A percentile compares a stretch with the other conserved stretches of the same genome.
These are phyloP conservation scores for Amblyteles armatorius DNA, from an alignment of 2,888 invertebrate genomes.

Conservation along the genomic window DNA sequence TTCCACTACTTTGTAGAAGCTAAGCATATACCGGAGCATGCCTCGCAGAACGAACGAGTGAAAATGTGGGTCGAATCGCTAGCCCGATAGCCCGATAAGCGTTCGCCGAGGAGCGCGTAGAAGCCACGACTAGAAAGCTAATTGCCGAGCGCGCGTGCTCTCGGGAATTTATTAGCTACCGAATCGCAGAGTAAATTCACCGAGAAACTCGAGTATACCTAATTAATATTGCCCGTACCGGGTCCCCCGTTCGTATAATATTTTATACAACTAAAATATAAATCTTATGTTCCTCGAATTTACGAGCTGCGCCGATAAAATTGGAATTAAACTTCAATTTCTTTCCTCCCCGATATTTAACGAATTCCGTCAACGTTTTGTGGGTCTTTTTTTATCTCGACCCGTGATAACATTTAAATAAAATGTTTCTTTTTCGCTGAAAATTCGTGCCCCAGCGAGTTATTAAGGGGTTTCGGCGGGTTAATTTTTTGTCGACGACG, in stretches of 20 bases:
- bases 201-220: constrained; percentile 19
- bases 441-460: background rate
- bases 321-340: constrained; percentile 14
- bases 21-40: constrained; percentile 21
- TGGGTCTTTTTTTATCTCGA: background rate
- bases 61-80: constrained; percentile 65
- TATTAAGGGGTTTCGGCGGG: background rate
- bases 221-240: constrained; percentile 54
- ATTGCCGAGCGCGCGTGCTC: constrained; percentile 57
- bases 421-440: background rate
- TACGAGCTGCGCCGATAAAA: background rate
- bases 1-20: constrained; percentile 18
- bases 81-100: constrained; percentile 59
- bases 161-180: constrained; percentile 55
- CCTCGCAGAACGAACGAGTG: constrained; percentile 55
- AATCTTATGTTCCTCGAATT: constrained; percentile 3
- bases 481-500: background rate
- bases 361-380: background rate
- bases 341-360: background rate
- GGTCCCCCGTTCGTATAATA: constrained; percentile 27
- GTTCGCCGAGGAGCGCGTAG: constrained; percentile 54
- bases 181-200: constrained; percentile 51
- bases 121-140: constrained; percentile 65
- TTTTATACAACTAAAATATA: background rate
- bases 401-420: background rate